Evolutionary conservation across 2,888 invertebrate genomes (phyloP).

Genomic region (Tiliacea aurago): DNA sequence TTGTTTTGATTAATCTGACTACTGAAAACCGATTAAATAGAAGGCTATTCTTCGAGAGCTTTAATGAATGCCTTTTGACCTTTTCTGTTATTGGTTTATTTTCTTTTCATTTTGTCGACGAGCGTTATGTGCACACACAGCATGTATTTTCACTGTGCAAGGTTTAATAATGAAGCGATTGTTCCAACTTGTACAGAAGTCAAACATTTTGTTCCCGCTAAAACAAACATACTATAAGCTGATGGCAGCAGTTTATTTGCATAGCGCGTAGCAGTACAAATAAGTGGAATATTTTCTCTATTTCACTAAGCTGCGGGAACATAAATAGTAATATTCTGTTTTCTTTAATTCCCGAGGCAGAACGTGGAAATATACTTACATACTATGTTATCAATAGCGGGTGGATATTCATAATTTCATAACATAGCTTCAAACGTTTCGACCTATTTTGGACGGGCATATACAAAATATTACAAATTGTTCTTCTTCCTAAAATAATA

Average conservation of each 20-base stretch:
- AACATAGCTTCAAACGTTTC: neutral
- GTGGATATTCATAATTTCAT: no score
- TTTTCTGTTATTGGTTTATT: neutral
- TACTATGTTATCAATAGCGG: neutral
- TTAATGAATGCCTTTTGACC: neutral
- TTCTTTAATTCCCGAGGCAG: neutral
- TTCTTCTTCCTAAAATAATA: neutral
- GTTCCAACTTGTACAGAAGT: neutral
- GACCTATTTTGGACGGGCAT: neutral
- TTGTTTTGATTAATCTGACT: conserved; percentile 35
- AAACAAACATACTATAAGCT: neutral
- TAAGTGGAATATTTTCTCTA: conserved; percentile 22
- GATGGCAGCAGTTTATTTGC: conserved; percentile 23
- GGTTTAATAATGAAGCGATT: neutral
- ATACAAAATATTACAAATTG: neutral
- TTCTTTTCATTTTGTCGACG: neutral
- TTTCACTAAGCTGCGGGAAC: conserved; percentile 13
- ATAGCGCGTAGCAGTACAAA: conserved; percentile 8
- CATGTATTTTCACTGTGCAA: no score
- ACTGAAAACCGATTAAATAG: conserved; percentile 14
- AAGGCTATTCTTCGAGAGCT: neutral
- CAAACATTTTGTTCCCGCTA: neutral
- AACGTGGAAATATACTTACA: neutral
- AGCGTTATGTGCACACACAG: neutral
- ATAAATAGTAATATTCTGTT: conserved; percentile 5